Percentiles rank a stretch among this genome's conserved stretches.
Conservation (phyloP, 2,113 vertebrate genomes). For the Tachuris rubrigastra region DNA sequence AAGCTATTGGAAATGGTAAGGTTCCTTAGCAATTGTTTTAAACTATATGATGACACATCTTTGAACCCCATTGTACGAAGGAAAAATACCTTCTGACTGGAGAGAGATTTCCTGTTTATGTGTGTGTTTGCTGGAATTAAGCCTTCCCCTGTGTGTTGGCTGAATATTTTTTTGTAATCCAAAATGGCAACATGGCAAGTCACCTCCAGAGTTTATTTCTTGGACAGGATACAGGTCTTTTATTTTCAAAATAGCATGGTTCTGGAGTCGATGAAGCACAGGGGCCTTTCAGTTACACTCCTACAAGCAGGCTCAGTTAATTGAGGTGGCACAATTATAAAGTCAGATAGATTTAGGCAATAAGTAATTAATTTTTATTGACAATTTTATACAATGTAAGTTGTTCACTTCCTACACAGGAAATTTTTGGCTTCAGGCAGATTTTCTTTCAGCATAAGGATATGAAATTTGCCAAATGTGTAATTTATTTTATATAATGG, state of each 20-base stretch:
- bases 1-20: slow-evolving; percentile 21
- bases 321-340: background rate
- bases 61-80: slow-evolving; percentile 72
- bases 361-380: slow-evolving; percentile 53
- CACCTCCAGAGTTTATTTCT: slow-evolving; percentile 45
- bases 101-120: slow-evolving; percentile 75
- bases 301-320: background rate
- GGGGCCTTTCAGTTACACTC: slow-evolving; percentile 16
- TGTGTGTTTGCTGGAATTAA: slow-evolving; percentile 69
- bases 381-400: background rate
- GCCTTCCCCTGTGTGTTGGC: slow-evolving; percentile 60
- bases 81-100: slow-evolving; percentile 72
- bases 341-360: slow-evolving; percentile 17
- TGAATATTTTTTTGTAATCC: slow-evolving; percentile 21
- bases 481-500: background rate
- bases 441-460: slow-evolving; percentile 27
- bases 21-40: slow-evolving; percentile 63
- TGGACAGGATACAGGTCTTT: slow-evolving; percentile 65
- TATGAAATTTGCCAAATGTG: slow-evolving; percentile 7
- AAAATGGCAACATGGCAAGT: slow-evolving; percentile 50
- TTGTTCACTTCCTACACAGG: slow-evolving; percentile 23
- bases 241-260: slow-evolving; percentile 50
- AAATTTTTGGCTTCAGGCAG: slow-evolving; percentile 14
- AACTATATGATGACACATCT: slow-evolving; percentile 73
- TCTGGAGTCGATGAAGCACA: slow-evolving; percentile 16